A percentile compares a stretch with the other conserved stretches of the same genome.
Conservation (phyloP, 2,888 invertebrate genomes). For the Brassicogethes aeneus region DNA sequence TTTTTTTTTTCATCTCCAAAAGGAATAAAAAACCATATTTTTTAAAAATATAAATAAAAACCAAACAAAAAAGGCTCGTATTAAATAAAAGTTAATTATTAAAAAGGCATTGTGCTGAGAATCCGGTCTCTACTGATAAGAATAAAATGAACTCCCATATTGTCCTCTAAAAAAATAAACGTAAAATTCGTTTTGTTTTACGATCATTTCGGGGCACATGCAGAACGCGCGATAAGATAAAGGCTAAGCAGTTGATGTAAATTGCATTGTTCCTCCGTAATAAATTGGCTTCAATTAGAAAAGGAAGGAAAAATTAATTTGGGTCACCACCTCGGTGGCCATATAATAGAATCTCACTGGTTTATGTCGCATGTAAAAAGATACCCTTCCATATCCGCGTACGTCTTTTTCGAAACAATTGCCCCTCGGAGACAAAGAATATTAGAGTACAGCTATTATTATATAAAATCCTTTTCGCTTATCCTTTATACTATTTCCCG, state of each 20-base stretch:
- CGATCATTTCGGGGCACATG: background rate
- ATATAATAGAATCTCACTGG: background rate
- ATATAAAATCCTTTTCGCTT: conserved; percentile 13
- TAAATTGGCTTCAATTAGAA: background rate
- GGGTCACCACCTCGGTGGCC: conserved; percentile 2
- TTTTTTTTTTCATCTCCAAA: no score
- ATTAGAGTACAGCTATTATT: conserved; percentile 18
- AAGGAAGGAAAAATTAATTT: conserved; percentile 1
- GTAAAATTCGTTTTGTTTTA: background rate
- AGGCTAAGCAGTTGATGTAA: background rate
- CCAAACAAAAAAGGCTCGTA: no score
- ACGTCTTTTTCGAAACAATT: conserved; percentile 17
- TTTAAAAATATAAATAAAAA: no score
- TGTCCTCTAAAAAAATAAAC: no score
- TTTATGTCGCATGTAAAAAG: background rate
- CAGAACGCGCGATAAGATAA: background rate
- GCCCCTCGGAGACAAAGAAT: conserved; percentile 15
- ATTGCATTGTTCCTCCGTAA: background rate
- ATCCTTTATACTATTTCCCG: conserved; percentile 17
- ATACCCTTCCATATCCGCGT: conserved; percentile 10
- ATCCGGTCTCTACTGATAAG: no score
- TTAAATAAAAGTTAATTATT: no score
- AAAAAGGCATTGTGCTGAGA: no score
- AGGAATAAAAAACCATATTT: no score
- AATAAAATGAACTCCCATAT: no score